Conservation (phyloP, 2,888 invertebrate genomes). For the Drosophila atroscutellata region DNA sequence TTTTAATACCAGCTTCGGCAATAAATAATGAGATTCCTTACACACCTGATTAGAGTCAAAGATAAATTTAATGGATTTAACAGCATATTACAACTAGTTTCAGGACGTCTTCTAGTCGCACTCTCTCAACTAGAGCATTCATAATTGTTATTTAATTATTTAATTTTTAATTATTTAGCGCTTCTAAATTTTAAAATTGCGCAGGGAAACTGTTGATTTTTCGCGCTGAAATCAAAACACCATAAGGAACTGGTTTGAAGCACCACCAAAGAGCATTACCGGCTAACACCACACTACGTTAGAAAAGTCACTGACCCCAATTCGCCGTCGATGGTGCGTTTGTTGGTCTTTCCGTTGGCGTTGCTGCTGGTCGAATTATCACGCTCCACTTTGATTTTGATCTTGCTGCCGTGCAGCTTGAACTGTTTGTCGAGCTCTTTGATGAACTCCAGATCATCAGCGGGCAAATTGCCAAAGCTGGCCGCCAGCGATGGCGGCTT, state of each 20-base stretch:
- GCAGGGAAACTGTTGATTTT: background rate
- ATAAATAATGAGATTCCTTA: background rate
- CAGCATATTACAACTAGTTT: background rate
- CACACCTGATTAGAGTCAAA: background rate
- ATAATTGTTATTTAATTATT: background rate
- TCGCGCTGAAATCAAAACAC: background rate
- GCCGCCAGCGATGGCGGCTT: conserved; percentile 64
- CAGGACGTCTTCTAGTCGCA: background rate
- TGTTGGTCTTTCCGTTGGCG: conserved; percentile 81
- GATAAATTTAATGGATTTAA: background rate
- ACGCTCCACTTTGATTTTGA: conserved; percentile 84
- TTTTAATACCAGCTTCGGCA: background rate
- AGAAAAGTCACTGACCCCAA: conserved; percentile 87
- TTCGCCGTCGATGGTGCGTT: conserved; percentile 90
- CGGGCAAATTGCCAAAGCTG: conserved; percentile 80
- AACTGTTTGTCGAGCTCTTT: conserved; percentile 85
- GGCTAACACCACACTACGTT: background rate
- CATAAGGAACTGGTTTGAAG: conserved; percentile 17
- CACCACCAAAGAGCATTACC: background rate
- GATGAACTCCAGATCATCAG: conserved; percentile 84
- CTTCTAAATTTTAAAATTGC: background rate
- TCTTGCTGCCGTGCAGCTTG: conserved; percentile 83
- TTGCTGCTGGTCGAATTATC: conserved; percentile 75
- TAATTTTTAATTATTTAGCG: background rate
- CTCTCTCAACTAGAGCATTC: background rate